These are phyloP conservation scores for Lagopus muta DNA, from an alignment of 2,113 vertebrate species.

Conservation along the genomic window DNA sequence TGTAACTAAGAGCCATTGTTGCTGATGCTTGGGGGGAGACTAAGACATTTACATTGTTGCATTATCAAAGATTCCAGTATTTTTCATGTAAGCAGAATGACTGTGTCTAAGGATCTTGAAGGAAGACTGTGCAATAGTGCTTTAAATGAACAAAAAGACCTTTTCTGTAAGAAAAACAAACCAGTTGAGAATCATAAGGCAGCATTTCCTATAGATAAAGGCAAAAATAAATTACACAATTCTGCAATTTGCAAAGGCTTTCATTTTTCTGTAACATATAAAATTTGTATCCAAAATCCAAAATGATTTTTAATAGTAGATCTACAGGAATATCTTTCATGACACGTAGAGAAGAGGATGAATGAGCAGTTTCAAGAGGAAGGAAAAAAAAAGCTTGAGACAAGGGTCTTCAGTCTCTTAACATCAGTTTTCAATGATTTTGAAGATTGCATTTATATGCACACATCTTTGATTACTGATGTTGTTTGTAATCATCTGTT, in stretches of 20 bases:
- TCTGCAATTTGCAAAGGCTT: neutral
- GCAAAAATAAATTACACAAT: neutral
- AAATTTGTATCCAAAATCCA: neutral
- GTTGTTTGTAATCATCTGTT: neutral
- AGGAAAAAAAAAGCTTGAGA: too few species aligned
- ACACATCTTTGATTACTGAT: neutral
- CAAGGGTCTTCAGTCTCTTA: neutral
- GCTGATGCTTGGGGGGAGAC: neutral
- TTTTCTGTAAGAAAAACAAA: conserved; percentile 1
- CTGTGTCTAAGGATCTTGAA: neutral
- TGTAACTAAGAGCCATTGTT: conserved; percentile 29
- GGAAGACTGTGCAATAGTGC: neutral
- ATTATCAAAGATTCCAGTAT: conserved; percentile 40
- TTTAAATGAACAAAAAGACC: conserved; percentile 10
- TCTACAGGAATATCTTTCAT: neutral
- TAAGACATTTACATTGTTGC: neutral
- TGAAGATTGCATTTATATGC: neutral
- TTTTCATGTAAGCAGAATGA: conserved; percentile 31
- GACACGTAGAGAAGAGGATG: too few species aligned
- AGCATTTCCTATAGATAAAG: neutral
- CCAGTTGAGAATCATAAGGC: neutral
- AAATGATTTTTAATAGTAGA: neutral
- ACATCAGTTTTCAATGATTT: neutral
- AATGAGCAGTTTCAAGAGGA: too few species aligned
- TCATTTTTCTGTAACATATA: neutral